phyloP scores from a whole-genome alignment of 1,140 invertebrate species.

The Drosophila eugracilis region DNA sequence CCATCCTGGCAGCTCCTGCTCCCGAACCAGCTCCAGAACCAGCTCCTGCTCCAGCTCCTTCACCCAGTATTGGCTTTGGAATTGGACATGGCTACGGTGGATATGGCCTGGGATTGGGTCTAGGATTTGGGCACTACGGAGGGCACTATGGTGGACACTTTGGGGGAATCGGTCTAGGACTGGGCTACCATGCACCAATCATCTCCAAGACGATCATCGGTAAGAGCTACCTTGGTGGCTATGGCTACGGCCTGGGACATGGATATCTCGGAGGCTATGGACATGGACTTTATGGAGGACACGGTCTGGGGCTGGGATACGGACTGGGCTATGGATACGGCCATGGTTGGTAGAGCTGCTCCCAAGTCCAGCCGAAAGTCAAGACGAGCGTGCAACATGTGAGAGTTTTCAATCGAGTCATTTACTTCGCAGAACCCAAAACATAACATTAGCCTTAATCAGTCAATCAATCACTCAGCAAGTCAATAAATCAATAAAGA shows the following conservation, averaged over 20 bases:
- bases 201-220: constrained; percentile 79
- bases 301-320: constrained; percentile 64
- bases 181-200: constrained; percentile 68
- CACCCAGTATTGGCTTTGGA: constrained; percentile 63
- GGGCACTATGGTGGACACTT: constrained; percentile 30
- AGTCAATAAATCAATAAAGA: constrained; percentile 42
- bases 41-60: constrained; percentile 18
- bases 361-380: not conserved
- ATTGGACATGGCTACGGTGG: constrained; percentile 68
- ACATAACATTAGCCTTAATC: constrained; percentile 39
- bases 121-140: constrained; percentile 51
- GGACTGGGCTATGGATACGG: constrained; percentile 64
- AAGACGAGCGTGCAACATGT: constrained; percentile 41
- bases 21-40: constrained; percentile 53
- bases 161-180: constrained; percentile 51
- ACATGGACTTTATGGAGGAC: constrained; percentile 67
- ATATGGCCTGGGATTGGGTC: constrained; percentile 45
- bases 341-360: constrained; percentile 53
- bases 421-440: constrained; percentile 32
- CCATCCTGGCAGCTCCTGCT: constrained; percentile 50
- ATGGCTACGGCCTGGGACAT: constrained; percentile 62
- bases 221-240: constrained; percentile 68
- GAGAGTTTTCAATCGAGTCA: constrained; percentile 56
- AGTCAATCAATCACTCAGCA: constrained; percentile 36
- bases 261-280: constrained; percentile 67